Evolutionary conservation across 2,113 vertebrate species (phyloP).

Genomic region (Labrus mixtus): DNA sequence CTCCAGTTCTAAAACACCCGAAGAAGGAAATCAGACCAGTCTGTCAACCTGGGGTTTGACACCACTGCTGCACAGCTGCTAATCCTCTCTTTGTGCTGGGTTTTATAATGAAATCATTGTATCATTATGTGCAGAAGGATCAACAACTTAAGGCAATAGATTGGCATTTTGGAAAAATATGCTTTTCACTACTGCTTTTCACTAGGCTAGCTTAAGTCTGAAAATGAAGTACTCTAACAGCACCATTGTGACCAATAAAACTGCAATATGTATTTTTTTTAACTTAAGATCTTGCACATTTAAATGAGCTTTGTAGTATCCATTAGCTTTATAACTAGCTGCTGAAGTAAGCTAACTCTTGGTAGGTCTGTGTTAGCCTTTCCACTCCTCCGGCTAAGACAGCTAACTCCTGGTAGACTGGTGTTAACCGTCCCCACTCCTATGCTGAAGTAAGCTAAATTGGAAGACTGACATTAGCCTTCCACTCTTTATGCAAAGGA

Average conservation of each 20-base stretch:
- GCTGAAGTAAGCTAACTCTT: too few species aligned
- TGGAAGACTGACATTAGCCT: too few species aligned
- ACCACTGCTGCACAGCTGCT: slow-evolving; percentile 6
- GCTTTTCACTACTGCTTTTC: background rate
- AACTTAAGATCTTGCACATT: too few species aligned
- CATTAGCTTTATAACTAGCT: too few species aligned
- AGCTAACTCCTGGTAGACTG: too few species aligned
- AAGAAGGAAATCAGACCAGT: slow-evolving; percentile 52
- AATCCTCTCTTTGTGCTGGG: slow-evolving; percentile 20
- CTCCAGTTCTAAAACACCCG: slow-evolving; percentile 60
- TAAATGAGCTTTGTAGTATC: too few species aligned
- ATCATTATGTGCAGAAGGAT: background rate
- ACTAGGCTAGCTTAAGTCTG: background rate
- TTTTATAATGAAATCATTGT: slow-evolving; percentile 22
- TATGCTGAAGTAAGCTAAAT: too few species aligned
- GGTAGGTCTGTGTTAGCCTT: too few species aligned
- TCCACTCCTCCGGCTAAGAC: too few species aligned
- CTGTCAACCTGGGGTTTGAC: slow-evolving; percentile 52
- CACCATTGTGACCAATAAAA: background rate
- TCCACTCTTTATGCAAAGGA: too few species aligned
- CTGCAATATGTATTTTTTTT: background rate
- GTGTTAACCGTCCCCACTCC: too few species aligned
- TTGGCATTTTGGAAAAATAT: background rate
- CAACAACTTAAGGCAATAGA: background rate
- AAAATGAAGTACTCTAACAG: background rate